A percentile compares a stretch with the other conserved stretches of the same genome.
These are phyloP conservation scores for Scolopax mira DNA, from an alignment of 2,113 vertebrate genomes.

Conservation along the genomic window DNA sequence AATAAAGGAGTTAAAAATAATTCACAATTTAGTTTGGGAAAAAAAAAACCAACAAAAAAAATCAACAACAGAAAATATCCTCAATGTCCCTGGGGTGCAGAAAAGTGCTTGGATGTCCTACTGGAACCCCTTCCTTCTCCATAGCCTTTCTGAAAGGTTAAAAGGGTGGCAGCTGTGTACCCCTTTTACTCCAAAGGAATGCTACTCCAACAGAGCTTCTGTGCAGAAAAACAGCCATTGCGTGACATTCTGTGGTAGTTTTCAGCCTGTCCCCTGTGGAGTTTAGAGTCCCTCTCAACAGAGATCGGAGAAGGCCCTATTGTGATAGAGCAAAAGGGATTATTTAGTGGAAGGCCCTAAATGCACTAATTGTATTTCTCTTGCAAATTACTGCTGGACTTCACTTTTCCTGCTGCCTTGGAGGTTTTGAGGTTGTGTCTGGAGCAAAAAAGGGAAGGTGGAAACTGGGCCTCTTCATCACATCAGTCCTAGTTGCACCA, in stretches of 20 bases:
- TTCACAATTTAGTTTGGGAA: background rate
- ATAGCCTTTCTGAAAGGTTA: background rate
- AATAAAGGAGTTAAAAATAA: background rate
- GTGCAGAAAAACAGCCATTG: background rate
- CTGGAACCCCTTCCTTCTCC: background rate
- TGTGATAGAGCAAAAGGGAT: background rate
- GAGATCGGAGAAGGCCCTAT: background rate
- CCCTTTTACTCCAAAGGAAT: background rate
- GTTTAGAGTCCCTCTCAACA: background rate
- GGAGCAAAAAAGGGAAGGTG: background rate
- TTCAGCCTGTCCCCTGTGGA: background rate
- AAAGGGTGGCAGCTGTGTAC: background rate
- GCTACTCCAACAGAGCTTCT: background rate
- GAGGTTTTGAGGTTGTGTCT: background rate
- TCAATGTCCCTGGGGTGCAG: background rate
- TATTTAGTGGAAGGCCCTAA: background rate
- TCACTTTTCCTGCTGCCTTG: background rate
- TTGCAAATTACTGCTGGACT: background rate
- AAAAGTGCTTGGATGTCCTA: background rate
- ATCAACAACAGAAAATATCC: background rate
- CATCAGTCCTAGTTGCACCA: background rate
- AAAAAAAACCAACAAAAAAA: background rate
- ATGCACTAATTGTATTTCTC: background rate
- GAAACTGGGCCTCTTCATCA: background rate
- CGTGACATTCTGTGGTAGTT: background rate